Conservation (phyloP, 2,888 invertebrate genomes). For the Aspidapion aeneum region DNA sequence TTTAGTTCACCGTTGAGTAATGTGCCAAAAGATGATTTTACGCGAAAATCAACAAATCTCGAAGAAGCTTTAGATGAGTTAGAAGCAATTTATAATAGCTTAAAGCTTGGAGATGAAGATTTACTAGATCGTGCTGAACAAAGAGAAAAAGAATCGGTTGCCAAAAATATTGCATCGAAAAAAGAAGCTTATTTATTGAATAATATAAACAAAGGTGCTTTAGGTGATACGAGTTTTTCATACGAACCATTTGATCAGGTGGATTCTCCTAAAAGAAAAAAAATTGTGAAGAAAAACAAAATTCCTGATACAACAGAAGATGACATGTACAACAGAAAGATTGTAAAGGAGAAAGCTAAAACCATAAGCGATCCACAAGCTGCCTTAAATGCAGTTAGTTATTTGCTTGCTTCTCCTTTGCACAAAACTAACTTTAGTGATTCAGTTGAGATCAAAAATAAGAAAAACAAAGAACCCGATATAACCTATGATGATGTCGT, state of each 20-base stretch:
- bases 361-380: constrained; percentile 50
- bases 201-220: constrained; percentile 37
- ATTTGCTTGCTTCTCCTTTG: constrained; percentile 66
- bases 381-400: constrained; percentile 53
- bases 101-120: constrained; percentile 81
- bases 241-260: constrained; percentile 44
- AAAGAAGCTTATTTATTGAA: constrained; percentile 33
- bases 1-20: constrained; percentile 4
- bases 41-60: constrained; percentile 71
- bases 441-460: constrained; percentile 37
- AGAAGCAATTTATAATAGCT: constrained; percentile 87
- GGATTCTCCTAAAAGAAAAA: constrained; percentile 39
- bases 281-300: constrained; percentile 43
- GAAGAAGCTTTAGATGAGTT: constrained; percentile 87
- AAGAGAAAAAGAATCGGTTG: constrained; percentile 53
- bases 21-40: constrained; percentile 31
- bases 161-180: constrained; percentile 34
- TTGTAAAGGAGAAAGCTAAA: constrained; percentile 58
- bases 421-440: constrained; percentile 56
- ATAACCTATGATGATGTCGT: constrained; percentile 80
- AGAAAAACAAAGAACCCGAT: constrained; percentile 65
- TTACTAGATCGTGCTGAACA: constrained; percentile 75
- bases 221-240: constrained; percentile 46
- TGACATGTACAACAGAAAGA: constrained; percentile 76
- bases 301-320: constrained; percentile 67